These are phyloP conservation scores for Mungos mungo DNA, from an alignment of 2,113 vertebrate genomes.

Conservation along the genomic window DNA sequence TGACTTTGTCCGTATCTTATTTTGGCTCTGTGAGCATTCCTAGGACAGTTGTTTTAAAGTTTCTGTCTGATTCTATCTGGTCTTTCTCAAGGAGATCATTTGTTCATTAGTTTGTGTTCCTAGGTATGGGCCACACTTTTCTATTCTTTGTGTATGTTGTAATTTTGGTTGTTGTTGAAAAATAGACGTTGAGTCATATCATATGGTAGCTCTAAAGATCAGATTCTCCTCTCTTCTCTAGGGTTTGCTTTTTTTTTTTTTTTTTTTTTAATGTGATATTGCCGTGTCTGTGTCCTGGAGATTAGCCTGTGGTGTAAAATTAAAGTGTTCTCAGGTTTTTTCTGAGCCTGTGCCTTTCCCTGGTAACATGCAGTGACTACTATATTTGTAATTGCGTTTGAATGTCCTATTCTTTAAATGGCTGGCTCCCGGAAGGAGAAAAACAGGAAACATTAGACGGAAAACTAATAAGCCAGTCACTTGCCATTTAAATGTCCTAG, in stretches of 20 bases:
- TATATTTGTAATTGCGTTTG: background rate
- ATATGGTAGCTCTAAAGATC: background rate
- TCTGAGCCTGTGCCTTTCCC: background rate
- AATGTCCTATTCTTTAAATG: background rate
- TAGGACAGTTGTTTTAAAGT: background rate
- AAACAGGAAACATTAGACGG: background rate
- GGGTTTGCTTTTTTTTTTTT: background rate
- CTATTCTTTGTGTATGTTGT: background rate
- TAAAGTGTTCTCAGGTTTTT: background rate
- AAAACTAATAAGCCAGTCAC: background rate
- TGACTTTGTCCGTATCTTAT: background rate
- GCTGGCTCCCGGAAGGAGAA: background rate
- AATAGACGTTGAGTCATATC: background rate
- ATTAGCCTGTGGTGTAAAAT: background rate
- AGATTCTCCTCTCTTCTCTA: background rate
- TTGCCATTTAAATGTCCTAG: background rate
- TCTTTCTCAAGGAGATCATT: background rate
- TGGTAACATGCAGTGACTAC: too few species aligned
- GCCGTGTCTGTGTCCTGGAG: background rate
- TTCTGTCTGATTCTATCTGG: background rate
- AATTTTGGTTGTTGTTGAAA: background rate
- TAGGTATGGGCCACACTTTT: background rate
- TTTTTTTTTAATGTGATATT: background rate
- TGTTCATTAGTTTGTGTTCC: background rate
- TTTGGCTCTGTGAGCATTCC: background rate